Base-by-base conservation (phyloP, 2,797 vertebrate species). In the Enteromius fasciolatus region DNA sequence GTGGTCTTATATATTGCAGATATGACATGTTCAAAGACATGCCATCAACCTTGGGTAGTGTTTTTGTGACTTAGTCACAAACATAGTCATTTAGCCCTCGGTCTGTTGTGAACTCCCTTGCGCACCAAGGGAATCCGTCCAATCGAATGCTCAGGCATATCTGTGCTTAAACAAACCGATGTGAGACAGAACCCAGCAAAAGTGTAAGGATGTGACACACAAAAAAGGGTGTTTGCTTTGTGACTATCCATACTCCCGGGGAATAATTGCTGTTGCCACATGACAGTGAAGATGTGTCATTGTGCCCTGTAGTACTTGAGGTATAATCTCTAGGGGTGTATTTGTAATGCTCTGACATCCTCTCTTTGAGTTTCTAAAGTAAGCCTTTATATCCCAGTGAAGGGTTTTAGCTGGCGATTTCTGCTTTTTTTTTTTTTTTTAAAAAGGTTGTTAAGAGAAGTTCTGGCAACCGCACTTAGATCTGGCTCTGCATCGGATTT, bases 261-360 rank as follows among this genome's bases (percentile, higher is more conserved):
- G 77, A 81, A 84, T 79, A 69, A 82, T 79, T 61, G 69, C 75
- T 46, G 44, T 73, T 78, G 76, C 82, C 64, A 81, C 72, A 87
- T 68, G 68, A 84, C 85, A 87, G 59, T 81, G 70, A 68, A 57
- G 63, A 88, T 73, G 48, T 87, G 76, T 87, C 83, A 83, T n/a
- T 70, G 81, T 80, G 57, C 76, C 46, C 76, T 72, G 63, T 54
- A 81, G 68, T 39, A 44, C 80, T 14, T 23, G 52, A 78, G 46
- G 76, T 67, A 75, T 23, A 78, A 50, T 68, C 81, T 69, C 41
- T 63, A 44, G 23, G 81, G 84, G 44, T 69, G 36, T 80, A 44
- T 76, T 76, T 80, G 54, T 76, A 80, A 78, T 69, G 25, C 54
- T 36, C 48, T 66, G 59, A 76, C 52, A 64, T 52, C 31, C 52